Base-by-base conservation (phyloP, 2,797 vertebrate genomes). In the Mormyrus proboscirostris region DNA sequence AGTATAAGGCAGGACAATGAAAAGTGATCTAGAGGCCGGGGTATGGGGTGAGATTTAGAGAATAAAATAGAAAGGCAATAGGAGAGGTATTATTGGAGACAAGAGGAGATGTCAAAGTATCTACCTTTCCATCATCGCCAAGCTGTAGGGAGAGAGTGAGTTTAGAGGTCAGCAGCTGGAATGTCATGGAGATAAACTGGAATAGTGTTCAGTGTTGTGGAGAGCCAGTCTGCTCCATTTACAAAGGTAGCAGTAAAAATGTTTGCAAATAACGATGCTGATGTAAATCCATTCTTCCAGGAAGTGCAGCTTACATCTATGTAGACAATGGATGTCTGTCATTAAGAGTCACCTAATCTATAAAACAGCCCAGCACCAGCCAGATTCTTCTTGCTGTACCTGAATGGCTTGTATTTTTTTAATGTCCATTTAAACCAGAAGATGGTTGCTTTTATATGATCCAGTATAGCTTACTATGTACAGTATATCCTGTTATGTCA, bases 301-400 rank as follows among this genome's bases (percentile, higher is more conserved):
- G 88, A 91, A 94, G 93, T 93, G 92, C 93, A 94, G 95, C 94
- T 95, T 94, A 91, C 92, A 94, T 95, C 94, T 94, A 91, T 90
- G 90, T 91, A 92, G 94, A 94, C 91, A 91, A 90, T 91, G 91
- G 92, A 91, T 86, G 50, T 25, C 69, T 73, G 69, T 38, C 69
- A 73, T 73, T 73, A 38, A 62, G n/a, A 10, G 59, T 82, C 16
- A 44, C 16, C 5, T 44, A 44, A 79, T 79, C 73, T 79, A 44
- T 16, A 47, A 79, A 79, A 79, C 41, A 19, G 41, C 73, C 73
- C 19, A 79, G 41, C 73, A 79, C 16, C 41, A n/a, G 41, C 14
- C 5, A n/a, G 73, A 79, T 44, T 79, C 16, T n/a, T 79, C 38
- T 44, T 79, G 16, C 73, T 79, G 38, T 79, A n/a, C 38, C 38